Evolutionary conservation across 1,140 invertebrate genomes (phyloP).

Genomic region (Sesamia nonagrioides): DNA sequence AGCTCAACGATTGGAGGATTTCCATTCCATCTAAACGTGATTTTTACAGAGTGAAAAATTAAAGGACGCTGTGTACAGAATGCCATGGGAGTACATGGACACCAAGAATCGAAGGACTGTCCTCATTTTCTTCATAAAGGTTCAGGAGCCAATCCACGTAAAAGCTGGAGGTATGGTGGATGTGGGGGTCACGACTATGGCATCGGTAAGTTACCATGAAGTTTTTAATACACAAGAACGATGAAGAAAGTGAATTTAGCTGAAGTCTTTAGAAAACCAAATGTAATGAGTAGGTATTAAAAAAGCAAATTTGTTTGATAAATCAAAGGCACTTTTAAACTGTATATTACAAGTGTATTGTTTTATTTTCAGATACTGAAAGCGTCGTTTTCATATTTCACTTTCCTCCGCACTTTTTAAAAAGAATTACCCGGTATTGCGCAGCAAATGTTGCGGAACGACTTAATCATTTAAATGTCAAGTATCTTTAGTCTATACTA

Average conservation of each 20-base stretch:
- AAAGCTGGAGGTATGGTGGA: conserved; percentile 17
- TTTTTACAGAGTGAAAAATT: conserved; percentile 30
- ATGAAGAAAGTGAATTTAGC: too few relatives aligned
- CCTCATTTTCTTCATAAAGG: conserved; percentile 15
- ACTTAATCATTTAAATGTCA: too few relatives aligned
- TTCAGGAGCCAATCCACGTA: conserved; percentile 15
- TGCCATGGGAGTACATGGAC: conserved; percentile 35
- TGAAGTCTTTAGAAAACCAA: too few relatives aligned
- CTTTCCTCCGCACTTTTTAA: conserved; percentile 20
- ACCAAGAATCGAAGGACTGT: conserved; percentile 16
- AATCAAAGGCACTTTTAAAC: too few relatives aligned
- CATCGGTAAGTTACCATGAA: conserved; percentile 6
- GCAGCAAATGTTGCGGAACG: background rate
- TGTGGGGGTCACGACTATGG: conserved; percentile 33
- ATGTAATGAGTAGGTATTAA: too few relatives aligned
- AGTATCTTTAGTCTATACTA: too few relatives aligned
- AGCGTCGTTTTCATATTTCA: conserved; percentile 35
- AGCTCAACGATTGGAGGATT: too few relatives aligned
- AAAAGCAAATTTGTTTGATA: too few relatives aligned
- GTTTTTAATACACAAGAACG: too few relatives aligned
- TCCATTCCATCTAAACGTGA: background rate
- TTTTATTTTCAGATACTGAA: conserved; percentile 40
- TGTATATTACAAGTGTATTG: too few relatives aligned
- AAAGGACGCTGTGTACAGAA: conserved; percentile 18
- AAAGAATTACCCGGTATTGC: background rate